Evolutionary conservation across 92 coral and sea anemone genomes (phyloP).

Genomic region (Siderastrea radians): DNA sequence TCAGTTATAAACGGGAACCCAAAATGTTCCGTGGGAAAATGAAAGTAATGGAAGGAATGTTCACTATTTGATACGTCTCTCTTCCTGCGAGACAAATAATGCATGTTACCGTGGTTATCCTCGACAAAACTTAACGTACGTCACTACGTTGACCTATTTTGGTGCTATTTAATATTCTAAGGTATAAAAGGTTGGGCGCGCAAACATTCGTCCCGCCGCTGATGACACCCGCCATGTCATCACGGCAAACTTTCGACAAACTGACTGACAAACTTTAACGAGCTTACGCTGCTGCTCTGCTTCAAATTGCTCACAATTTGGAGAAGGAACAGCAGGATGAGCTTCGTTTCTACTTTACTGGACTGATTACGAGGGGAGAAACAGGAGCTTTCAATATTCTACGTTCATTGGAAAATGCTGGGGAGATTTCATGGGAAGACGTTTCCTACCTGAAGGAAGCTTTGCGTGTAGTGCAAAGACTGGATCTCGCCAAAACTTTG

Average conservation of each 20-base stretch:
- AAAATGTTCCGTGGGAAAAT: no score
- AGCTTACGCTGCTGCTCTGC: not conserved
- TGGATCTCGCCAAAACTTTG: slow-evolving; percentile 5
- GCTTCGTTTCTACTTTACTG: slow-evolving; percentile 25
- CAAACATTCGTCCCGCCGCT: not conserved
- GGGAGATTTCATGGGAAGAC: slow-evolving; percentile 24
- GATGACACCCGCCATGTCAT: not conserved
- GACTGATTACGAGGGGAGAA: not conserved
- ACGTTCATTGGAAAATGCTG: slow-evolving; percentile 5
- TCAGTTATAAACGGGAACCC: no score
- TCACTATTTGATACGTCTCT: not conserved
- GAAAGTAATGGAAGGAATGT: not conserved
- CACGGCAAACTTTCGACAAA: not conserved
- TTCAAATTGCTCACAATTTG: not conserved
- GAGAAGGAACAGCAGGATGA: not conserved
- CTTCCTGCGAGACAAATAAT: not conserved
- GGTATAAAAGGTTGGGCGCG: not conserved
- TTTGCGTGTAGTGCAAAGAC: not conserved
- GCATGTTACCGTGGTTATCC: not conserved
- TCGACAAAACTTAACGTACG: not conserved
- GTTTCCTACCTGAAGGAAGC: slow-evolving; percentile 19
- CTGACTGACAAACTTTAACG: not conserved
- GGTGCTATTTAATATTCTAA: not conserved
- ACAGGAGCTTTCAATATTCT: not conserved
- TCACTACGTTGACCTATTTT: not conserved